Base-by-base conservation (phyloP, 2,113 vertebrate genomes). In the Hydropotes inermis region DNA sequence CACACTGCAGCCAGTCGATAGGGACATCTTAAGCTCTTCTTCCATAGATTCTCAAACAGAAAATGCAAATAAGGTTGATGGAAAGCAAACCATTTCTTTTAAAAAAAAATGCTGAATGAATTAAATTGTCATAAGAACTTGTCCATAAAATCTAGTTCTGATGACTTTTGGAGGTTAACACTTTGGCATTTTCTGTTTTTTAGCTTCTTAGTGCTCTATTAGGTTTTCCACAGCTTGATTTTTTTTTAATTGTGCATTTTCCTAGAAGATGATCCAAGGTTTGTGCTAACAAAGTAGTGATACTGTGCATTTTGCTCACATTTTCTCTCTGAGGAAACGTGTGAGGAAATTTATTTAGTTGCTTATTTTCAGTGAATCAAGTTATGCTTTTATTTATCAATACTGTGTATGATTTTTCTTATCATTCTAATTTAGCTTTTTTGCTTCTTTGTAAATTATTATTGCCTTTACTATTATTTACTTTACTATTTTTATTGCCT, bases 161-260 rank as follows among this genome's bases (percentile, higher is more conserved):
- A 36, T 70, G 50, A n/a, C 54, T 39, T 67, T 39, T 5, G 21
- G 86, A 58, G 21, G 27, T 36, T 93, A 43, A 36, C 76, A 79
- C 50, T 83, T 94, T 43, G 27, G 17, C 52, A 78, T 96, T 64
- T 90, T 91, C 45, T 93, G 8, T 84, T 84, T 93, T 45, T 74
- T 81, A 27, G 88, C 28, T 54, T 60, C 94, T 79, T 52, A 47
- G 25, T 81, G 17, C 45, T 74, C 17, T 86, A 13, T 74, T 94
- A 67, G 16, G 5, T 45, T 78, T 91, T 79, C 36, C 84, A 33
- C 7, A 61, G 67, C n/a, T 86, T 91, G 45, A 55, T 21, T 83
- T 54, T 64, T 89, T 52, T 76, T 83, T 25, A 15, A 36, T 43
- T 54, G 25, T 47, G 25, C 3, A 6, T 67, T 83, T 92, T 94